Base-by-base conservation (phyloP, 1,140 invertebrate species). In the Cydia strobilella region DNA sequence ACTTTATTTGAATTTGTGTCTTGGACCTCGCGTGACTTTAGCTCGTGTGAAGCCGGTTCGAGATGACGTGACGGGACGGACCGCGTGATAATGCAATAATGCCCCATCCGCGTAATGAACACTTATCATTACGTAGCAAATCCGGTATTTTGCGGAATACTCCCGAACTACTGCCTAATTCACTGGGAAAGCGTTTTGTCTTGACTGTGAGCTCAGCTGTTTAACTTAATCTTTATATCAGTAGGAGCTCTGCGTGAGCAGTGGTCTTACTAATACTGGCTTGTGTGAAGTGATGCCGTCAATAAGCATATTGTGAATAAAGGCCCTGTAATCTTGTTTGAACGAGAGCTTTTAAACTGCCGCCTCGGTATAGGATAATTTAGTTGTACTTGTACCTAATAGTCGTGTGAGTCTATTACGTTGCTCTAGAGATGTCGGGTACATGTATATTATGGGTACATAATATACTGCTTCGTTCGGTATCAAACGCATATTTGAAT, bases 61-160 rank as follows among this genome's bases (percentile, higher is more conserved):
- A 31, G 65, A 69, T 35, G 65, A 5, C 65, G 63, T 35, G 65
- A 5, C 65, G 63, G 63, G 63, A 69, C 35, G 65, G 54, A 10
- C 65, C 31, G 18, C 31, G 18, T 13, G 65, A 69, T 69, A 69
- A 69, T 23, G 23, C 9, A 69, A 69, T 69, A 69, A 69, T 39
- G 65, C 18, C 35, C 65, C 31, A 69, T 69, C 65, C 18, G 35
- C 65, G 65, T 69, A 69, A 69, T 69, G 65, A 69, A 69, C 20
- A 6, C 31, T 69, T 69, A 69, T 39, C 65, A 42, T 35, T 69
- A 42, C 12, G n/a, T 18, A 69, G 42, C 31, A 31, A 35, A 69
- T 69, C 65, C 65, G 27, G 65, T 69, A 10, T 42, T 69, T 69
- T 35, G 65, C 31, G 65, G 65, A 35, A 69, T 69, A 39, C 31